These are phyloP conservation scores for Rhagologus leucostigma DNA, from an alignment of 2,113 vertebrate species.

Conservation along the genomic window DNA sequence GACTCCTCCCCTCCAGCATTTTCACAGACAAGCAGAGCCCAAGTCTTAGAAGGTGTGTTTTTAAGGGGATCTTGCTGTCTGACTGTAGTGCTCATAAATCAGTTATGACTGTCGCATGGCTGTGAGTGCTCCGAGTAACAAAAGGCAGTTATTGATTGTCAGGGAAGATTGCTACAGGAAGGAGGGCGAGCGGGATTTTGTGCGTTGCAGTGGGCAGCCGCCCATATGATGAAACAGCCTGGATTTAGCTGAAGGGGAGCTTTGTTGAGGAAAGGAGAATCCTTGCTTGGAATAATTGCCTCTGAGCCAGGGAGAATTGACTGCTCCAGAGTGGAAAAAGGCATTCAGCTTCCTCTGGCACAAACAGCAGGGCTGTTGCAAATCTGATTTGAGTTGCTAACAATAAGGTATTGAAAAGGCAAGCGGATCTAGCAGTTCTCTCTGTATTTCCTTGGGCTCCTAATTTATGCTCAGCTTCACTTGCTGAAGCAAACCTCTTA, in stretches of 20 bases:
- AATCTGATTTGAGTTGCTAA: constrained; percentile 25
- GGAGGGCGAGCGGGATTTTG: neutral
- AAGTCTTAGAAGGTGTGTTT: neutral
- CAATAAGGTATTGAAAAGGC: constrained; percentile 47
- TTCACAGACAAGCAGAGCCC: neutral
- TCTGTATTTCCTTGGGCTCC: neutral
- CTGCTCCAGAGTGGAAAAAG: neutral
- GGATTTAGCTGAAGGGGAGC: constrained; percentile 9
- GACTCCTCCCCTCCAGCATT: neutral
- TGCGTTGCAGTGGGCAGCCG: neutral
- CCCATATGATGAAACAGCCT: neutral
- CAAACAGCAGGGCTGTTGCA: neutral
- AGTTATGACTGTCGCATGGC: neutral
- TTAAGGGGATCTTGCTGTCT: neutral
- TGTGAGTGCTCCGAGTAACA: neutral
- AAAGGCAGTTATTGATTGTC: neutral
- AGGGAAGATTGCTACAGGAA: neutral
- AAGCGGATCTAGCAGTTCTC: neutral
- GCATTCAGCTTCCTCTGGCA: constrained; percentile 13
- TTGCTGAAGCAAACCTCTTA: neutral
- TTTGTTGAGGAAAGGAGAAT: constrained; percentile 47
- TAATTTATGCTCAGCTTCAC: neutral
- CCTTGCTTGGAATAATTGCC: constrained; percentile 23
- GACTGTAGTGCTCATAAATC: neutral
- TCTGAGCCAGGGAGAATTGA: constrained; percentile 15